Evolutionary conservation across 2,888 invertebrate species (phyloP), one percentile per base, ranked within the genome.

Genomic region (Parnassius glacialis): DNA sequence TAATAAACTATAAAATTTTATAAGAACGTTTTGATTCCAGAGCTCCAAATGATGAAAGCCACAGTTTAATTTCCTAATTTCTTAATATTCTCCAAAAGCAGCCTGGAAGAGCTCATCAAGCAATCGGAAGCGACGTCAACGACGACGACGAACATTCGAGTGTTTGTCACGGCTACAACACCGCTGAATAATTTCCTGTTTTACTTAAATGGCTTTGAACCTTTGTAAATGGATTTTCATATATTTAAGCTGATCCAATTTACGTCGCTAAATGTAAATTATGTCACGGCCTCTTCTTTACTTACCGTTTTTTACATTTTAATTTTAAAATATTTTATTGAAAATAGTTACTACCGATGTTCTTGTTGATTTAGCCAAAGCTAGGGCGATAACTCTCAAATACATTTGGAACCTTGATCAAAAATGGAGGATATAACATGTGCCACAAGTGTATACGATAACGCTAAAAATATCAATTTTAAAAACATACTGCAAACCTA

Each of bases 51-150:
- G 71, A 81, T 80, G 75, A 73, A 74, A 73, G 52, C 57, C 73
- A 74, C 79, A 84, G 80, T 83, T 83, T 89, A 90, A 90, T 90
- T 90, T 90, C 89, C 89, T 87, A 88, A 90, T 89, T 87, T 84
- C 79, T 80, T 85, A 85, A 86, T 80, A 78, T 81, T 81, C 76
- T 76, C 74, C 77, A 78, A 81, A 84, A 85, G 79, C 81, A 77
- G 75, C 79, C 73, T 77, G 75, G 76, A 70, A 76, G 83, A 85
- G 80, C 87, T 85, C 82, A 87, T 90, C 84, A 87, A 87, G 83
- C 74, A 87, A 90, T 89, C 88, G 90, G 90, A 90, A 90, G 85
- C 81, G 71, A 73, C 75, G 80, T 82, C 79, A 79, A 70, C 74
- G 71, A 73, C 75, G 80, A 81, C 79, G 79, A 70, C 74, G 76